Evolutionary conservation across 2,888 invertebrate genomes (phyloP), one percentile per base, ranked within the genome.

Genomic region (Cancer borealis): DNA sequence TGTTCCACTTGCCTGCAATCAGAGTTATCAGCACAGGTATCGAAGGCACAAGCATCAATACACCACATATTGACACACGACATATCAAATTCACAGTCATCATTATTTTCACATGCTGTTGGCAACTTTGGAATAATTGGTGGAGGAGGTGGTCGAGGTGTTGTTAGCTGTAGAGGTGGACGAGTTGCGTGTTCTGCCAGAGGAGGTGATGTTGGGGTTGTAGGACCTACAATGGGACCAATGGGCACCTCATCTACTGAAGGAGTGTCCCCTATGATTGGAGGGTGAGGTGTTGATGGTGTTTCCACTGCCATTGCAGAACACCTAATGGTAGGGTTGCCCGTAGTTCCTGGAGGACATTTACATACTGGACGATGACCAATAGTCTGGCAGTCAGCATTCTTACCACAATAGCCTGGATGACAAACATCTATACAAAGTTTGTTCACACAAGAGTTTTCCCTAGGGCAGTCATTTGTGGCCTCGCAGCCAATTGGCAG

Each of bases 361-460:
- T 98, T 95, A 97, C 97, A 96, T 98, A 98, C 93, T 98, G 98
- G 96, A 98, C 97, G 96, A 97, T 97, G 96, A 98, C 98, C 97
- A 98, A 98, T 96, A 98, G 98, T 96, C 97, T 98, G 95, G 97
- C 95, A 95, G 39, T 94, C 88, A 73, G 95, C 95, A 93, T 94
- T 66, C 21, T 92, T 79, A 60, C 94, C 95, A 93, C 95, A 95
- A 17, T 93, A 92, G 4, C 94, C 95, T 46, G 91, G 94, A 39
- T 94, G 88, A 89, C 95, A 95, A 21, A 95, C 90, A 93, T 95
- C 93, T 49, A 95, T 45, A 21, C 95, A 95, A 5, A 95, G 54
- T 4, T 89, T 60, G 49, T 95, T 95, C 26, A 94, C 92, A 84
- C 95, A 95, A 10, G 92, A 92, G 84, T 92, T 95, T 88, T 95